Conservation (phyloP, 1,140 invertebrate genomes). For the Apis laboriosa region DNA sequence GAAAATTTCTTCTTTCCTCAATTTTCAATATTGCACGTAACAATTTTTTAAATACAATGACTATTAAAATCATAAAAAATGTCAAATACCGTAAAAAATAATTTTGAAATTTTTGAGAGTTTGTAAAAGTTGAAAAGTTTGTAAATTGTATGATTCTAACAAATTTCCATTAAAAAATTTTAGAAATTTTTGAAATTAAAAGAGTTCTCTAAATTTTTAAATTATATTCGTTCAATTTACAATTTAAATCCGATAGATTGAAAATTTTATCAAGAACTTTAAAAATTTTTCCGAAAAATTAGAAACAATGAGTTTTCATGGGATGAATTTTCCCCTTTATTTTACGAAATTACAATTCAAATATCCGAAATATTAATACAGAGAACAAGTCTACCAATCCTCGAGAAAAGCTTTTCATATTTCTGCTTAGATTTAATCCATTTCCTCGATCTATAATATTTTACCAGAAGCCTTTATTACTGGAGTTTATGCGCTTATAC, state of each 20-base stretch:
- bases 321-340: neutral
- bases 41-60: neutral
- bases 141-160: no score
- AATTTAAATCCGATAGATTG: no score
- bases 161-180: no score
- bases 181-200: no score
- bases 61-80: neutral
- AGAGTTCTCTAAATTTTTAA: no score
- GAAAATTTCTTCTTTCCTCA: neutral
- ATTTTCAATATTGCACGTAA: neutral
- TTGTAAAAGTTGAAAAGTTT: no score
- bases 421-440: conserved; percentile 21
- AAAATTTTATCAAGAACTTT: neutral
- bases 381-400: neutral
- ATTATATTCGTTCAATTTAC: no score
- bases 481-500: neutral
- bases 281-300: neutral
- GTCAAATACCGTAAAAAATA: neutral
- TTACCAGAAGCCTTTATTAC: conserved; percentile 9
- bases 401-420: conserved; percentile 21
- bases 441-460: conserved; percentile 11
- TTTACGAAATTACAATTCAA: conserved; percentile 25
- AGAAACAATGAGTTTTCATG: neutral
- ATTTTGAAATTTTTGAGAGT: neutral
- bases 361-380: conserved; percentile 22